Conservation (phyloP, 2,888 invertebrate species). For the Apoda limacodes region DNA sequence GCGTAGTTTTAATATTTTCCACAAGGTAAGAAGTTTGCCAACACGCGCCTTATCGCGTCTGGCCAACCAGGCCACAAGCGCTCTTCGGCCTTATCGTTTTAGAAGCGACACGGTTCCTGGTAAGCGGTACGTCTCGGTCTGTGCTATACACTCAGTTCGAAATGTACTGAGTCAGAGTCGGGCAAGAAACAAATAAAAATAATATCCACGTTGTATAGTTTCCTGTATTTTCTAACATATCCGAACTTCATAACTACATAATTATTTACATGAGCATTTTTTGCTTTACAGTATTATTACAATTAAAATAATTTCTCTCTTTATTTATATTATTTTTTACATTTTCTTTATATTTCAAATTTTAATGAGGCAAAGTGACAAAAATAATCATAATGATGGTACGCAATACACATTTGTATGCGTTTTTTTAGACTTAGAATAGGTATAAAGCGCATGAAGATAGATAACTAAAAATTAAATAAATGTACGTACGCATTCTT, state of each 20-base stretch:
- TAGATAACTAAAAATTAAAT: conserved; percentile 12
- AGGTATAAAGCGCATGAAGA: too few relatives aligned
- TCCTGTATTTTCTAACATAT: conserved; percentile 58
- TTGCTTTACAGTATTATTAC: conserved; percentile 63
- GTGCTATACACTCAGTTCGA: too few relatives aligned
- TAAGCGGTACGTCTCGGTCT: too few relatives aligned
- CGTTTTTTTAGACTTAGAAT: conserved; percentile 17
- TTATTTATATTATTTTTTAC: conserved; percentile 61
- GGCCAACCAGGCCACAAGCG: too few relatives aligned
- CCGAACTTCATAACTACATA: conserved; percentile 63
- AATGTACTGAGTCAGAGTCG: too few relatives aligned
- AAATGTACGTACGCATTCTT: conserved; percentile 7
- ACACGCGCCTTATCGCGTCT: too few relatives aligned
- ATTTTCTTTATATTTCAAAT: conserved; percentile 42
- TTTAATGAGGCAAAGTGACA: conserved; percentile 60
- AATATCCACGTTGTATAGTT: conserved; percentile 38
- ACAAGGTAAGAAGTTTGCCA: too few relatives aligned
- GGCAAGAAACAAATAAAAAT: too few relatives aligned
- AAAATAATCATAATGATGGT: conserved; percentile 35
- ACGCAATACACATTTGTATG: conserved; percentile 27
- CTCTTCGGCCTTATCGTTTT: too few relatives aligned
- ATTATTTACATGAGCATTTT: conserved; percentile 68
- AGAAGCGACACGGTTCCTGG: too few relatives aligned
- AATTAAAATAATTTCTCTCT: conserved; percentile 64
- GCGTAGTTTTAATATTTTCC: too few relatives aligned